Evolutionary conservation across 2,113 vertebrate species (phyloP).

Genomic region (Cacatua alba): DNA sequence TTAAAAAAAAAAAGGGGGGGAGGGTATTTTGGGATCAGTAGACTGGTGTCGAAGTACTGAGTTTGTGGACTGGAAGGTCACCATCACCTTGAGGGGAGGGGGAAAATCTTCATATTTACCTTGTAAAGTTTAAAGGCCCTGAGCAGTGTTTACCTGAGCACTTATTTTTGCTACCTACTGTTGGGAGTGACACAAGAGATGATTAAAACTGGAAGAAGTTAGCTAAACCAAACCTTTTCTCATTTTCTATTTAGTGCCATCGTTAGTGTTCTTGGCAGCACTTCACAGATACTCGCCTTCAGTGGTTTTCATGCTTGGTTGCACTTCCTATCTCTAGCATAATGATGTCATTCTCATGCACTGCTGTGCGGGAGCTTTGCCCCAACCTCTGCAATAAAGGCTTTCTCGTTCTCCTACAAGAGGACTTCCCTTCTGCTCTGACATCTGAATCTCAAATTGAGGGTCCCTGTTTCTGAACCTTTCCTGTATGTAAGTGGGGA

Average conservation of each 20-base stretch:
- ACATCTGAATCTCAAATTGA: background rate
- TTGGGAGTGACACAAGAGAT: background rate
- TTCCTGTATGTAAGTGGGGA: background rate
- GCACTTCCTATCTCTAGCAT: conserved; percentile 36
- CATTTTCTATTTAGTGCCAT: background rate
- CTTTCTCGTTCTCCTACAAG: rapidly evolving
- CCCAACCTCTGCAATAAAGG: background rate
- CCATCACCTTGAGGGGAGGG: background rate
- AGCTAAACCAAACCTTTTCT: background rate
- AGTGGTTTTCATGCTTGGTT: background rate
- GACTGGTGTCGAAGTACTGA: background rate
- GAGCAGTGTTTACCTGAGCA: background rate
- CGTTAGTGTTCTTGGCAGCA: background rate
- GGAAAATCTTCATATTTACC: background rate
- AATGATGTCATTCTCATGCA: background rate
- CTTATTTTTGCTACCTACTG: background rate
- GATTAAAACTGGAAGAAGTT: conserved; percentile 20
- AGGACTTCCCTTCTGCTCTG: background rate
- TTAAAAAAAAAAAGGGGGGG: background rate
- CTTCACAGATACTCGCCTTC: background rate
- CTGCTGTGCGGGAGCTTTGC: background rate
- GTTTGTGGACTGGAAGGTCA: background rate
- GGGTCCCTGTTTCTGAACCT: background rate
- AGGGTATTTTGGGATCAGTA: background rate
- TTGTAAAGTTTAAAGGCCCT: background rate